These are phyloP conservation scores for Iphiclides podalirius DNA, from an alignment of 2,888 invertebrate species.

Conservation along the genomic window DNA sequence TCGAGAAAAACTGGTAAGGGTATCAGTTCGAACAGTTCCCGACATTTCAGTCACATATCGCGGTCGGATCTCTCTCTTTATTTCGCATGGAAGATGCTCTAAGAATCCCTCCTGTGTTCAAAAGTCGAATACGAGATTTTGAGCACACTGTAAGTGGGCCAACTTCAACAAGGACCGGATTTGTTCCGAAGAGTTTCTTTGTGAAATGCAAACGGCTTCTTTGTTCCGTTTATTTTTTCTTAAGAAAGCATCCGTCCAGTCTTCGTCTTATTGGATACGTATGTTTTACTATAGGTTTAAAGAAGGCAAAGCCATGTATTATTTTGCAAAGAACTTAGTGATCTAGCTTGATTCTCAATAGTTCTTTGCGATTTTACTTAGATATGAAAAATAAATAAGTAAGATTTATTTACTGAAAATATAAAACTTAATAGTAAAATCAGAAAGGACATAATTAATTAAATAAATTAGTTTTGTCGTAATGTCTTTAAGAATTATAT, in stretches of 20 bases:
- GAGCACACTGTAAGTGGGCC: slow-evolving; percentile 35
- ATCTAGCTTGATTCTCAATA: too few species aligned
- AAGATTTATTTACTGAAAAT: too few species aligned
- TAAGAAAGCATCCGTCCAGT: not conserved
- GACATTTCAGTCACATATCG: slow-evolving; percentile 40
- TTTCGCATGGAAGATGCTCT: slow-evolving; percentile 34
- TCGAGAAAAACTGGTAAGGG: slow-evolving; percentile 40
- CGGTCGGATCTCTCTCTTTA: slow-evolving; percentile 31
- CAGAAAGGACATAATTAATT: too few species aligned
- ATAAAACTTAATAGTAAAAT: too few species aligned
- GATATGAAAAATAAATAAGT: too few species aligned
- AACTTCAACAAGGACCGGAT: slow-evolving; percentile 29
- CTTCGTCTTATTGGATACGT: not conserved
- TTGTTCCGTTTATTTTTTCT: slow-evolving; percentile 9
- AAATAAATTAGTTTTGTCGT: too few species aligned
- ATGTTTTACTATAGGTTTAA: not conserved
- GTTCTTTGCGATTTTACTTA: too few species aligned
- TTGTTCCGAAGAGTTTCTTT: slow-evolving; percentile 21
- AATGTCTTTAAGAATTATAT: too few species aligned
- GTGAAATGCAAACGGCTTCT: slow-evolving; percentile 17
- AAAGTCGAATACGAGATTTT: slow-evolving; percentile 28
- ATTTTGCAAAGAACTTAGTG: too few species aligned
- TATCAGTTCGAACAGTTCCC: slow-evolving; percentile 20
- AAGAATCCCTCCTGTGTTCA: slow-evolving; percentile 27
- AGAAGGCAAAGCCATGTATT: too few species aligned